Percentiles rank a stretch among this genome's conserved stretches.
These are phyloP conservation scores for Pteronura brasiliensis DNA, from an alignment of 2,113 vertebrate genomes.

Conservation along the genomic window DNA sequence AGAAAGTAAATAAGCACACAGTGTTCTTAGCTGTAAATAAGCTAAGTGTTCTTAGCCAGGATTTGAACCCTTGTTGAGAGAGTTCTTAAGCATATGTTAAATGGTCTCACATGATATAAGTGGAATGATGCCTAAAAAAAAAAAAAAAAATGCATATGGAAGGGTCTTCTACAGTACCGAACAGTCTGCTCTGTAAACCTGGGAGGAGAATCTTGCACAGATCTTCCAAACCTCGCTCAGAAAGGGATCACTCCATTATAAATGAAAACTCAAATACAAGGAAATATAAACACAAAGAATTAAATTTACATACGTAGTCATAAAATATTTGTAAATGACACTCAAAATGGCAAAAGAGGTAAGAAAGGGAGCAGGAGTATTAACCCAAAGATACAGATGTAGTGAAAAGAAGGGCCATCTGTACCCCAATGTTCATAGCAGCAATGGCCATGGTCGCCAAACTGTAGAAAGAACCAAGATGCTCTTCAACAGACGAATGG, in stretches of 20 bases:
- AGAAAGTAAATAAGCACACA: neutral
- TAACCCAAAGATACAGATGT: no score
- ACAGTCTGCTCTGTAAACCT: neutral
- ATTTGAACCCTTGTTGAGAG: neutral
- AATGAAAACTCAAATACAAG: neutral
- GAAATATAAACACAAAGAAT: neutral
- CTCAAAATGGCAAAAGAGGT: neutral
- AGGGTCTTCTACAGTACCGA: neutral
- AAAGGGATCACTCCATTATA: neutral
- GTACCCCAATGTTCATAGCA: no score
- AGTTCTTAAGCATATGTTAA: neutral
- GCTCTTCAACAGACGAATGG: no score
- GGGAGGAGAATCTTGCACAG: neutral
- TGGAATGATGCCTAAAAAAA: neutral
- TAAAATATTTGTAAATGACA: neutral
- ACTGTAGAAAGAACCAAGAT: no score
- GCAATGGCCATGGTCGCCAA: no score
- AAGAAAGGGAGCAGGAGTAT: no score
- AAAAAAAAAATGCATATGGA: neutral
- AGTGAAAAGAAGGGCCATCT: no score
- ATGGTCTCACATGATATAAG: neutral
- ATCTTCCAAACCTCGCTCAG: neutral
- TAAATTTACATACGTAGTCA: neutral
- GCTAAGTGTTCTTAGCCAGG: neutral
- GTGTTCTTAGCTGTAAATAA: no score